Conservation (phyloP, 2,113 vertebrate genomes). For the Columbina picui region DNA sequence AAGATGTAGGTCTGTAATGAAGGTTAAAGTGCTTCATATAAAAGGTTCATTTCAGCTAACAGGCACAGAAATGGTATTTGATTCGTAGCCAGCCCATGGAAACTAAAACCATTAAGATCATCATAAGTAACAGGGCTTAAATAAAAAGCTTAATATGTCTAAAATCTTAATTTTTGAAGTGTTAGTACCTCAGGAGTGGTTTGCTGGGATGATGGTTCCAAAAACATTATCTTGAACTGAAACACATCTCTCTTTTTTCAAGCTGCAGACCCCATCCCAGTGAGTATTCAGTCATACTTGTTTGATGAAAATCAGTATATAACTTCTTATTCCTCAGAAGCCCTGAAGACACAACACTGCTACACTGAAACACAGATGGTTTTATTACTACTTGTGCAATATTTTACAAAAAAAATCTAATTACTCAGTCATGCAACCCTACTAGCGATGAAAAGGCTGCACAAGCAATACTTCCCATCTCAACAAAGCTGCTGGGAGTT, state of each 20-base stretch:
- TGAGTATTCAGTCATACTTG: background rate
- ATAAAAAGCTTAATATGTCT: background rate
- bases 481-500: background rate
- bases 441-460: background rate
- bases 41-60: background rate
- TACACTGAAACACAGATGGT: background rate
- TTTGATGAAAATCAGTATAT: conserved; percentile 11
- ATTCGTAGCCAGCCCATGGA: background rate
- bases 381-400: conserved; percentile 25
- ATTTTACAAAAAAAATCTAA: background rate
- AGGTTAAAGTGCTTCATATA: background rate
- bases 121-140: background rate
- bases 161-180: background rate
- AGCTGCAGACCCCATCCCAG: background rate
- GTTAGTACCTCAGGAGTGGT: background rate
- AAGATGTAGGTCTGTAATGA: background rate
- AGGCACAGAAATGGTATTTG: background rate
- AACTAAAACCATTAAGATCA: background rate
- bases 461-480: background rate
- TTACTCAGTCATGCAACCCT: background rate
- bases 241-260: background rate
- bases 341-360: background rate
- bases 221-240: background rate
- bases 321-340: background rate
- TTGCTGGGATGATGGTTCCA: background rate